Conservation (phyloP, 2,888 invertebrate species). For the Conistra vaccinii region DNA sequence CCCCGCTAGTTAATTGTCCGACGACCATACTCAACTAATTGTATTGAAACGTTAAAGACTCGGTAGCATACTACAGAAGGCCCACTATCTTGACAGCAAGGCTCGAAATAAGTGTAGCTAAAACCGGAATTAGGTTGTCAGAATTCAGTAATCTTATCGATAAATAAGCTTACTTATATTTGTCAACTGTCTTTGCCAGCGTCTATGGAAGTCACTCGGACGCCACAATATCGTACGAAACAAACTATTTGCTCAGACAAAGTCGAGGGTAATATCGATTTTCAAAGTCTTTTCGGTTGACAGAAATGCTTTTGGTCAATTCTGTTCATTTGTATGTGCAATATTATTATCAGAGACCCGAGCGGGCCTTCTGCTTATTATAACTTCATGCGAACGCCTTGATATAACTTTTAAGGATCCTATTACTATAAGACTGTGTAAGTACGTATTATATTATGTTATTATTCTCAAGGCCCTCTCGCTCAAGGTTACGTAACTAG, state of each 20-base stretch:
- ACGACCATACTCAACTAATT: constrained; percentile 41
- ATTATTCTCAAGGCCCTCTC: constrained; percentile 1
- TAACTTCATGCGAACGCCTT: background rate
- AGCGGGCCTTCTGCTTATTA: constrained; percentile 19
- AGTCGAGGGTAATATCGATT: background rate
- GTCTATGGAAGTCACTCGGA: background rate
- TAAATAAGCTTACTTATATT: background rate
- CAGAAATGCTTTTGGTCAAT: background rate
- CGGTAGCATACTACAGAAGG: constrained; percentile 18
- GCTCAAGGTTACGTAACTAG: background rate
- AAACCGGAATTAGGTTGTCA: background rate
- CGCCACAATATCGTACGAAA: background rate
- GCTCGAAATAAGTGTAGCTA: background rate
- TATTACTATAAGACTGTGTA: constrained; percentile 24
- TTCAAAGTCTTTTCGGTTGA: background rate
- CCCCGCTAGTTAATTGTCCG: constrained; percentile 40
- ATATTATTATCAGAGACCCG: no score
- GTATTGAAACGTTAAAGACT: constrained; percentile 34
- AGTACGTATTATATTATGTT: constrained; percentile 28
- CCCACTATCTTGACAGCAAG: no score
- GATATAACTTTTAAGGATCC: constrained; percentile 32
- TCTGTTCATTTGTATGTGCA: background rate
- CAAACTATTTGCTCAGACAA: background rate
- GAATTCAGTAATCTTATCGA: background rate
- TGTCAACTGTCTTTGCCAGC: no score